A percentile compares a stretch with the other conserved stretches of the same genome.
Evolutionary conservation across 2,888 invertebrate species (phyloP).

Genomic region (Standfussiana lucernea): DNA sequence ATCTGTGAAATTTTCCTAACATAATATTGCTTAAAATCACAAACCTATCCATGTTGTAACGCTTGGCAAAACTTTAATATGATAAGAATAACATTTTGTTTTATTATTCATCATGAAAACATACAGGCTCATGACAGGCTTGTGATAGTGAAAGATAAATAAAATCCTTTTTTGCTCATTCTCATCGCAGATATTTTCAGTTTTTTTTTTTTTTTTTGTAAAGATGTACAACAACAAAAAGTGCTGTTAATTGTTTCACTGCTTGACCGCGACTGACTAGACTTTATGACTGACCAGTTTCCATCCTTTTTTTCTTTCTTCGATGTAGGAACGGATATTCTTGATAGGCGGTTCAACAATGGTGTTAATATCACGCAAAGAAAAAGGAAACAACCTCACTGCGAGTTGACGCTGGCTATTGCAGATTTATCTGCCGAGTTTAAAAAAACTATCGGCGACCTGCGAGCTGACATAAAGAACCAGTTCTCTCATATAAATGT

Average conservation of each 20-base stretch:
- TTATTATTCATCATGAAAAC: slow-evolving; percentile 7
- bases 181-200: neutral
- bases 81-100: neutral
- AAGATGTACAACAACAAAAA: neutral
- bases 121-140: neutral
- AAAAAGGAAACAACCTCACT: too few species aligned
- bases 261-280: slow-evolving; percentile 6
- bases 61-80: neutral
- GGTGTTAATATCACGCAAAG: too few species aligned
- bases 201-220: too few species aligned
- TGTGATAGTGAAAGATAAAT: slow-evolving; percentile 2
- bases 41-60: neutral
- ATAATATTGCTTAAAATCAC: slow-evolving; percentile 19
- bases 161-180: neutral
- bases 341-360: neutral
- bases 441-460: too few species aligned
- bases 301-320: neutral
- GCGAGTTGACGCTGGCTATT: too few species aligned
- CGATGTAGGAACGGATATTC: neutral
- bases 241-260: too few species aligned
- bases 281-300: neutral
- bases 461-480: too few species aligned
- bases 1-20: slow-evolving; percentile 1
- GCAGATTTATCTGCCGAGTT: too few species aligned
- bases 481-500: too few species aligned